Evolutionary conservation across 2,113 vertebrate genomes (phyloP).

Genomic region (Dromaius novaehollandiae): DNA sequence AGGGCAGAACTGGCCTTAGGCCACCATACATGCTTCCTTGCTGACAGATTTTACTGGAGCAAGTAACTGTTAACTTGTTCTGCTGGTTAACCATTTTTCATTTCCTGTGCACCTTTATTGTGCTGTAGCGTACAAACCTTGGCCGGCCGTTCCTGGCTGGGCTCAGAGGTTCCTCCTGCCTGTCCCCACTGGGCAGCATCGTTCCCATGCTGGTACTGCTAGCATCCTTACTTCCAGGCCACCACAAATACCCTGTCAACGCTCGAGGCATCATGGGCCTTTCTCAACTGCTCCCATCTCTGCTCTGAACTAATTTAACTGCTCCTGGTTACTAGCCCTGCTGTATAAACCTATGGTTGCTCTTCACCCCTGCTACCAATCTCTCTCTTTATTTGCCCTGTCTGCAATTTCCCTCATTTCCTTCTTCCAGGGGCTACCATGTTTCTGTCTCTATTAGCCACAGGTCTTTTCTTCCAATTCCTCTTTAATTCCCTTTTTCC

Average conservation of each 20-base stretch:
- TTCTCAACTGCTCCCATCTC: background rate
- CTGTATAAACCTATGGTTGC: background rate
- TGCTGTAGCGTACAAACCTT: background rate
- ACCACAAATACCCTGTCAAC: too few relatives aligned
- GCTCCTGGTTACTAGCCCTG: too few relatives aligned
- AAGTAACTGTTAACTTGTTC: background rate
- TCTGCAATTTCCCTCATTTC: background rate
- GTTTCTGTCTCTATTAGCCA: background rate
- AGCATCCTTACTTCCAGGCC: background rate
- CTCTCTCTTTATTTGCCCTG: too few relatives aligned
- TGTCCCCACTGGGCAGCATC: too few relatives aligned
- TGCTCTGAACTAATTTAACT: background rate
- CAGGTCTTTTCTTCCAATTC: background rate
- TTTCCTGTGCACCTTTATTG: background rate
- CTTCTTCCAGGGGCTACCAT: background rate
- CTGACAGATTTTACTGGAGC: background rate
- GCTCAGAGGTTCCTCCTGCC: background rate
- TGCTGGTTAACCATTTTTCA: background rate
- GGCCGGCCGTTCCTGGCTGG: background rate
- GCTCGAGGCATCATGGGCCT: fast-evolving
- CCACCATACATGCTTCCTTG: background rate
- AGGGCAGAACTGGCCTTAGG: background rate
- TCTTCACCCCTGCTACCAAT: background rate
- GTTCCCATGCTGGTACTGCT: fast-evolving
- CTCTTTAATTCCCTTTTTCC: background rate